A percentile compares a stretch with the other conserved stretches of the same genome.
Evolutionary conservation across 2,113 vertebrate genomes (phyloP).

Genomic region (Phocoena phocoena): DNA sequence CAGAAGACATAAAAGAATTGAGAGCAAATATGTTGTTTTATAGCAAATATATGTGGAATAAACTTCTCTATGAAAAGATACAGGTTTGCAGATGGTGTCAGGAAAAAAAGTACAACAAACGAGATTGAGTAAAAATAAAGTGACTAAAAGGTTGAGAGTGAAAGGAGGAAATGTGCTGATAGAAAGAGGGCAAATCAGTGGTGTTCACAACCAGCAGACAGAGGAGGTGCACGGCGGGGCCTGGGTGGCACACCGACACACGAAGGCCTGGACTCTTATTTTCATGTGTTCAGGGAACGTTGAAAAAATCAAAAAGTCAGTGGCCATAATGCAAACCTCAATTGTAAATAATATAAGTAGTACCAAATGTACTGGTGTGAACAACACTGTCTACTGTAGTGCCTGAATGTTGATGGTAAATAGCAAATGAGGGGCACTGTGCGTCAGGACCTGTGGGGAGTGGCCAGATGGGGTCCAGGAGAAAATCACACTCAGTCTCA

Average conservation of each 20-base stretch:
- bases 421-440: rapidly evolving
- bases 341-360: not conserved
- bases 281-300: not conserved
- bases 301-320: not conserved
- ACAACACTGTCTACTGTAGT: not conserved
- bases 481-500: not conserved
- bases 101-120: rapidly evolving
- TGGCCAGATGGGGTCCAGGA: not conserved
- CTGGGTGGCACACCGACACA: rapidly evolving
- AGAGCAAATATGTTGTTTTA: not conserved
- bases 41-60: not conserved
- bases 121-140: no score
- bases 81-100: not conserved
- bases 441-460: not conserved
- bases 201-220: not conserved
- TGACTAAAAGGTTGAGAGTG: not conserved
- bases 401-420: not conserved
- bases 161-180: not conserved
- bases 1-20: not conserved
- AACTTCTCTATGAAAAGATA: no score
- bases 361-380: no score
- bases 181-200: no score
- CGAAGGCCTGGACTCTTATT: rapidly evolving
- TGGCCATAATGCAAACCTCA: not conserved
- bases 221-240: not conserved